Conservation (phyloP, 2,113 vertebrate species). For the Tichodroma muraria region DNA sequence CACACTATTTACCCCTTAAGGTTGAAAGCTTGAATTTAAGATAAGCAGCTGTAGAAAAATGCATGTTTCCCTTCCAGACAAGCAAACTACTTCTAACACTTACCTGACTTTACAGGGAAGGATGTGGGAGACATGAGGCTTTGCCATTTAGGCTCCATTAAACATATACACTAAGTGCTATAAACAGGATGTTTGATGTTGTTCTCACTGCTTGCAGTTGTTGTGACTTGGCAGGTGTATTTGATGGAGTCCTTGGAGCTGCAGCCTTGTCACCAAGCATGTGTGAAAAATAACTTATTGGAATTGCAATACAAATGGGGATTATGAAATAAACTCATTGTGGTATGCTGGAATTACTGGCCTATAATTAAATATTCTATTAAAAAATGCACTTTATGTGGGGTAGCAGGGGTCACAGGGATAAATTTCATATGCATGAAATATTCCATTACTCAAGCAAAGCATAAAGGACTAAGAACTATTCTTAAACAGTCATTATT, state of each 20-base stretch:
- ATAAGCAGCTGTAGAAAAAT: constrained; percentile 6
- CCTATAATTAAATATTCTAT: not conserved
- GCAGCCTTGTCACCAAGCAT: not conserved
- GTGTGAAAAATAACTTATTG: not conserved
- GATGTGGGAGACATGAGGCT: not conserved
- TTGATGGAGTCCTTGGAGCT: not conserved
- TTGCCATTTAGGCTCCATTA: not conserved
- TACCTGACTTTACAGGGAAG: not conserved
- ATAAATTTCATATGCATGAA: not conserved
- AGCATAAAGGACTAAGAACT: not conserved
- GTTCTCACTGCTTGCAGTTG: not conserved
- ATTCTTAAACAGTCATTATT: not conserved
- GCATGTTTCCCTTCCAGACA: not conserved
- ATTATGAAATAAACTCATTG: not conserved
- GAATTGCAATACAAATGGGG: not conserved
- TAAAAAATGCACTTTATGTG: not conserved
- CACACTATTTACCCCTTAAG: constrained; percentile 32
- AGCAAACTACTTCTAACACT: not conserved
- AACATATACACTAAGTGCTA: not conserved
- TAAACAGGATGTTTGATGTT: not conserved
- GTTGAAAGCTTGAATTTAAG: constrained; percentile 33
- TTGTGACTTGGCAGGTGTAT: not conserved
- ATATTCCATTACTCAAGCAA: not conserved
- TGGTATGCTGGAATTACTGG: not conserved
- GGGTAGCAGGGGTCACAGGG: not conserved